phyloP scores from a whole-genome alignment of 2,113 vertebrate species.

The Anolis carolinensis region DNA sequence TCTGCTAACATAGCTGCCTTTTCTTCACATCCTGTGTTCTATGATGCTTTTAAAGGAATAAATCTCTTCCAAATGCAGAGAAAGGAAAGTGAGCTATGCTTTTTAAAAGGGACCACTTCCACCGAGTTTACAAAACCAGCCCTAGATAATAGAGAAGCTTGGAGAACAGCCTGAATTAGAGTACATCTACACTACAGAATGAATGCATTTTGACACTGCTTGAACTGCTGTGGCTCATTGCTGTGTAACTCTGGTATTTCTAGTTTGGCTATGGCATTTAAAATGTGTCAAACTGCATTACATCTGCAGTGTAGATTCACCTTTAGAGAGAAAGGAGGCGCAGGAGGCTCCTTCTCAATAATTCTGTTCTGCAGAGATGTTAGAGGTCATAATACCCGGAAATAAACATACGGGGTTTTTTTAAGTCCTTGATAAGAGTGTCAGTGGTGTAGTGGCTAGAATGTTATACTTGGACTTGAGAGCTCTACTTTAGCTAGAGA shows the following conservation, averaged over 20 bases:
- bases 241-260: no score
- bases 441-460: no score
- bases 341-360: no score
- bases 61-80: not conserved
- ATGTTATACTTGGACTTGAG: no score
- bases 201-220: no score
- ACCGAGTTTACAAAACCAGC: not conserved
- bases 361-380: not conserved
- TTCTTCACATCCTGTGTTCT: not conserved
- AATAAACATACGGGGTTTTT: not conserved
- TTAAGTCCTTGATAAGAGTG: no score
- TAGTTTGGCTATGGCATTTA: no score
- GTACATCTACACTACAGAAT: no score
- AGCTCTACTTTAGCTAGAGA: no score
- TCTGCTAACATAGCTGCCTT: not conserved
- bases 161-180: not conserved
- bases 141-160: not conserved
- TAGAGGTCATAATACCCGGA: not conserved
- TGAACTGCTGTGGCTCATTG: no score
- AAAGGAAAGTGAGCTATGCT: not conserved
- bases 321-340: not conserved
- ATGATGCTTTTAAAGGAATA: not conserved
- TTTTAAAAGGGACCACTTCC: not conserved
- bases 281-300: no score
- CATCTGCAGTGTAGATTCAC: no score